These are phyloP conservation scores for Rhamnusium bicolor DNA, from an alignment of 2,888 invertebrate genomes.

Conservation along the genomic window DNA sequence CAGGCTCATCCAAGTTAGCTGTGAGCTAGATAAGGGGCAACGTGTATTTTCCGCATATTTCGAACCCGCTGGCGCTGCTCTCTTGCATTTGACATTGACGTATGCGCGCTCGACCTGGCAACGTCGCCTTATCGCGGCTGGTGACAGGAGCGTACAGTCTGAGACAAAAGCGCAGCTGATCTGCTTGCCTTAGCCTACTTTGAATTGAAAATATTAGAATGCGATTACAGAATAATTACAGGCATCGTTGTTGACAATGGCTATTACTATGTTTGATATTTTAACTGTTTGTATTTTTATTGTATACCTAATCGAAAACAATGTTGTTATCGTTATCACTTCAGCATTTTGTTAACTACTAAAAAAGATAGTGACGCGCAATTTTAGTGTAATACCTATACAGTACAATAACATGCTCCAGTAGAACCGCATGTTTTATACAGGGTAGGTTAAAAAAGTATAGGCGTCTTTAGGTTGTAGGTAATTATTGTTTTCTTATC, in stretches of 20 bases:
- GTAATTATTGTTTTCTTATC: too few species aligned
- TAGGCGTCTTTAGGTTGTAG: too few species aligned
- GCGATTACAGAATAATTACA: not conserved
- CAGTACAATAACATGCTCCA: too few species aligned
- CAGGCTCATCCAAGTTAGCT: slow-evolving; percentile 13
- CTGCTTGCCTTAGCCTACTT: slow-evolving; percentile 51
- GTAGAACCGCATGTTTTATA: too few species aligned
- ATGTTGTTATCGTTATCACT: too few species aligned
- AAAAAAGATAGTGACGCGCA: too few species aligned
- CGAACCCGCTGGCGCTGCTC: slow-evolving; percentile 1
- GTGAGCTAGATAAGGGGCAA: slow-evolving; percentile 21
- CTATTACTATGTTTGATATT: too few species aligned
- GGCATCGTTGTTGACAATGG: not conserved
- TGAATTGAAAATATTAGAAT: slow-evolving; percentile 40
- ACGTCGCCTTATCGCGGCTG: slow-evolving; percentile 60
- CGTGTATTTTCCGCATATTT: slow-evolving; percentile 29
- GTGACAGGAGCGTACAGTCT: slow-evolving; percentile 64
- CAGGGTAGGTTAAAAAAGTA: too few species aligned
- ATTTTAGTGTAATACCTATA: too few species aligned
- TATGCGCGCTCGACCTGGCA: slow-evolving; percentile 59
- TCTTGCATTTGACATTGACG: slow-evolving; percentile 53
- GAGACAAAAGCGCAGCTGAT: slow-evolving; percentile 58
- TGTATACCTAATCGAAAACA: too few species aligned
- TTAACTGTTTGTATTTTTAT: too few species aligned
- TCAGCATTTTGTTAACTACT: too few species aligned